Evolutionary conservation across 2,888 invertebrate genomes (phyloP).

Genomic region (Hirtodrosophila trivittata): DNA sequence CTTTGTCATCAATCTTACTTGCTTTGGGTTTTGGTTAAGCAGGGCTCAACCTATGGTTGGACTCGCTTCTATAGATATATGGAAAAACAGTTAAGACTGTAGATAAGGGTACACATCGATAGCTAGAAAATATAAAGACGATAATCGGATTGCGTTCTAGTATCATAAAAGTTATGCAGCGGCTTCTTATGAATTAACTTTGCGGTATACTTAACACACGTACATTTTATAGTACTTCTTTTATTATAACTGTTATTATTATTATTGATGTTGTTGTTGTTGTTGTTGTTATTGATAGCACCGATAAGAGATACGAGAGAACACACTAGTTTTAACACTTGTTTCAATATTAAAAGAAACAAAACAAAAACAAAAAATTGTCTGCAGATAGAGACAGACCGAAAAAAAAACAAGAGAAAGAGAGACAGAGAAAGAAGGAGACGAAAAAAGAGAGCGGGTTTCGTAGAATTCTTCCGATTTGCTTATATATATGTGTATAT

Average conservation of each 20-base stretch:
- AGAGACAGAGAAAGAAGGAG: conserved; percentile 2
- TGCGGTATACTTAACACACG: conserved; percentile 17
- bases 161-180: not conserved
- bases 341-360: conserved; percentile 39
- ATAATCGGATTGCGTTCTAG: too few relatives aligned
- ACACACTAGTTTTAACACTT: conserved; percentile 47
- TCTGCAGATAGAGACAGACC: too few relatives aligned
- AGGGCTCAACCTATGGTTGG: too few relatives aligned
- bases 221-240: conserved; percentile 17
- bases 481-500: not conserved
- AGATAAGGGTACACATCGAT: too few relatives aligned
- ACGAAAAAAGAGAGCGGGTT: conserved; percentile 5
- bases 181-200: conserved; percentile 27
- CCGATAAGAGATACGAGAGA: conserved; percentile 34
- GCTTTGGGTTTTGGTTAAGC: too few relatives aligned
- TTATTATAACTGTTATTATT: conserved; percentile 27
- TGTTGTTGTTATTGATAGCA: conserved; percentile 25
- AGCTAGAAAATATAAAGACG: too few relatives aligned
- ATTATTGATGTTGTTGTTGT: conserved; percentile 27
- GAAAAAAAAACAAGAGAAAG: not conserved
- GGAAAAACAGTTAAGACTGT: too few relatives aligned
- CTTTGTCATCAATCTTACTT: too few relatives aligned
- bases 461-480: conserved; percentile 5
- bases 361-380: not conserved
- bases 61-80: too few relatives aligned